Conservation (phyloP, 1,140 invertebrate genomes). For the Belonocnema kinseyi region DNA sequence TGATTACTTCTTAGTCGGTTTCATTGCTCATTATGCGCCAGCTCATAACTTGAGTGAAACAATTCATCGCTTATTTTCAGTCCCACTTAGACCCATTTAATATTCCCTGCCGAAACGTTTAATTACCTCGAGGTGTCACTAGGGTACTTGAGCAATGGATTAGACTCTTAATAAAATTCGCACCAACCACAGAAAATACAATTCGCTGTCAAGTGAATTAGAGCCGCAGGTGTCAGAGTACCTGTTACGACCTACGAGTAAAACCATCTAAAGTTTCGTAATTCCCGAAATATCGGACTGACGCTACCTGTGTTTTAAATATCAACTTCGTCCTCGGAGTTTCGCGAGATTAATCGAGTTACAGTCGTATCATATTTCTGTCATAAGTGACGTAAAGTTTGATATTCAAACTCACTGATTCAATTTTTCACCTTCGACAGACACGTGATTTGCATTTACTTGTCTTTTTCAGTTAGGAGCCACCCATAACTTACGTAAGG, state of each 20-base stretch:
- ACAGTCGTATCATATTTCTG: constrained; percentile 21
- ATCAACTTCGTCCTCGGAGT: background rate
- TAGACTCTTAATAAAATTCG: constrained; percentile 11
- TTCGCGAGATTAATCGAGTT: background rate
- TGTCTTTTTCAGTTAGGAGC: background rate
- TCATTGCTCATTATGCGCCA: too few relatives aligned
- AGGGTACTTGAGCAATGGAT: constrained; percentile 11
- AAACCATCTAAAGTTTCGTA: constrained; percentile 13
- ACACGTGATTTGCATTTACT: background rate
- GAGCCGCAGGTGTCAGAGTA: background rate
- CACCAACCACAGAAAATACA: background rate
- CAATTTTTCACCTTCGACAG: background rate
- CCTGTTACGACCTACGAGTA: background rate
- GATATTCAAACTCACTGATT: constrained; percentile 22
- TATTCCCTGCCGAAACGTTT: too few relatives aligned
- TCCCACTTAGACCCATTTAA: too few relatives aligned
- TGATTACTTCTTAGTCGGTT: too few relatives aligned
- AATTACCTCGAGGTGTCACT: too few relatives aligned
- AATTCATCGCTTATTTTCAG: too few relatives aligned
- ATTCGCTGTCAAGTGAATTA: background rate
- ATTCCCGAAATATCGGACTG: constrained; percentile 2
- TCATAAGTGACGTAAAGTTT: background rate
- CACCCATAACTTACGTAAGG: background rate
- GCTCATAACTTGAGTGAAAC: too few relatives aligned
- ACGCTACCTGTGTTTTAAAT: background rate